Evolutionary conservation across 2,113 vertebrate species (phyloP).

Genomic region (Rattus rattus): DNA sequence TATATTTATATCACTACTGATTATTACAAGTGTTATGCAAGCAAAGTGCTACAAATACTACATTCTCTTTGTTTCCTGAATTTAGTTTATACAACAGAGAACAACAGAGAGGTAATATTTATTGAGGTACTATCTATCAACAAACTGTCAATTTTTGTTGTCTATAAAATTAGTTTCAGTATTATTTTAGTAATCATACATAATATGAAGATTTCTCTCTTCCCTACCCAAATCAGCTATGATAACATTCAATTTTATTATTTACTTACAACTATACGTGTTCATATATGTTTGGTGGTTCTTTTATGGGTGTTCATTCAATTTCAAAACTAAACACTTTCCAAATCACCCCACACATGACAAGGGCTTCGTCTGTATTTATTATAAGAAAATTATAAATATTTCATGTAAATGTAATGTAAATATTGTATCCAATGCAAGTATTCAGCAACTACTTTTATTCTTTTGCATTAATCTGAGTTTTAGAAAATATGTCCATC

Average conservation of each 20-base stretch:
- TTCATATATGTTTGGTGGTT: background rate
- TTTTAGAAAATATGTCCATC: background rate
- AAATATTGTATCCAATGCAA: background rate
- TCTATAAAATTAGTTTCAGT: background rate
- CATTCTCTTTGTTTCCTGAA: background rate
- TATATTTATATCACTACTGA: background rate
- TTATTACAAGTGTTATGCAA: background rate
- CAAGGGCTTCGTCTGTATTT: background rate
- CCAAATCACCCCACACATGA: background rate
- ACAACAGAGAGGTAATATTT: background rate
- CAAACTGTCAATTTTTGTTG: background rate
- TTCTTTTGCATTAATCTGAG: background rate
- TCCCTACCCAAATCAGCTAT: background rate
- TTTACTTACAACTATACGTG: background rate
- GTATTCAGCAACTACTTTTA: background rate
- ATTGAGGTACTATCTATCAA: fast-evolving
- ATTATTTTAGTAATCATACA: background rate
- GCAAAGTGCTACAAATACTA: background rate
- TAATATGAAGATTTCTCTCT: background rate
- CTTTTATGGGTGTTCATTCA: background rate
- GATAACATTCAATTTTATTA: background rate
- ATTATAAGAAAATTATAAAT: background rate
- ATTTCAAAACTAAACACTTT: background rate
- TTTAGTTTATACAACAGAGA: background rate
- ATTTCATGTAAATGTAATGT: background rate